Conservation (phyloP, 2,797 vertebrate genomes). For the Halcyon badia region DNA sequence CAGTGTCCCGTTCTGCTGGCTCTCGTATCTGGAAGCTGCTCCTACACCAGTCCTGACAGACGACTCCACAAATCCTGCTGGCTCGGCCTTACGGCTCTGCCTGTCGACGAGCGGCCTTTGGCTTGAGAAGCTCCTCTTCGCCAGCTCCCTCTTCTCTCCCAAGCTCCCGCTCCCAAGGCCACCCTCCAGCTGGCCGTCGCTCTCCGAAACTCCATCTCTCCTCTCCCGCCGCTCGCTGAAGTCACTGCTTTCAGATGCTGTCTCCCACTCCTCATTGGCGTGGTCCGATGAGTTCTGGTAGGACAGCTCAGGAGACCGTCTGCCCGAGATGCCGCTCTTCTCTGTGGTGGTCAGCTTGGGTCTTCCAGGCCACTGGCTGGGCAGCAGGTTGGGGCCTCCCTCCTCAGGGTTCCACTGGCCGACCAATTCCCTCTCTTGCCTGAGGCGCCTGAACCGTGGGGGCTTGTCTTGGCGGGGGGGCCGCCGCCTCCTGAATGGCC, state of each 20-base stretch:
- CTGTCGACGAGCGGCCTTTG: conserved; percentile 93
- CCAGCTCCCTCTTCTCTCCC: conserved; percentile 93
- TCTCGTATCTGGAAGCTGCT: conserved; percentile 83
- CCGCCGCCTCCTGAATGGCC: conserved; percentile 90
- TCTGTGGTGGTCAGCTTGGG: conserved; percentile 79
- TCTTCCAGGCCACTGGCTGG: conserved; percentile 87
- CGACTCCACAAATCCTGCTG: conserved; percentile 85
- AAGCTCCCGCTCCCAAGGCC: conserved; percentile 79
- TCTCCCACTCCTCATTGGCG: conserved; percentile 95
- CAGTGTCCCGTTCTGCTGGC: conserved; percentile 89
- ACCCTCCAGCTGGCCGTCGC: conserved; percentile 82
- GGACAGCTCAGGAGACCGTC: conserved; percentile 82
- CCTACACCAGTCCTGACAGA: conserved; percentile 82
- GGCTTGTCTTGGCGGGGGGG: conserved; percentile 98
- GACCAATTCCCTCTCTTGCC: conserved; percentile 89
- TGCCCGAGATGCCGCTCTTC: conserved; percentile 81
- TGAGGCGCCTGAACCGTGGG: conserved; percentile 92
- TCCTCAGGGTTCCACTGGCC: conserved; percentile 93
- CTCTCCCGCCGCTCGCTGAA: conserved; percentile 92
- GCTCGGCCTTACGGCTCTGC: conserved; percentile 93
- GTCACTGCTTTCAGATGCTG: conserved; percentile 95
- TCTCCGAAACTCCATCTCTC: conserved; percentile 77
- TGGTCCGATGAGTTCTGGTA: conserved; percentile 84
- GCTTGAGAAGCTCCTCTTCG: conserved; percentile 97
- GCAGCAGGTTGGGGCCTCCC: conserved; percentile 84